A percentile compares a stretch with the other conserved stretches of the same genome.
phyloP scores from a whole-genome alignment of 2,113 vertebrate genomes.

The Thamnophis sirtalis region DNA sequence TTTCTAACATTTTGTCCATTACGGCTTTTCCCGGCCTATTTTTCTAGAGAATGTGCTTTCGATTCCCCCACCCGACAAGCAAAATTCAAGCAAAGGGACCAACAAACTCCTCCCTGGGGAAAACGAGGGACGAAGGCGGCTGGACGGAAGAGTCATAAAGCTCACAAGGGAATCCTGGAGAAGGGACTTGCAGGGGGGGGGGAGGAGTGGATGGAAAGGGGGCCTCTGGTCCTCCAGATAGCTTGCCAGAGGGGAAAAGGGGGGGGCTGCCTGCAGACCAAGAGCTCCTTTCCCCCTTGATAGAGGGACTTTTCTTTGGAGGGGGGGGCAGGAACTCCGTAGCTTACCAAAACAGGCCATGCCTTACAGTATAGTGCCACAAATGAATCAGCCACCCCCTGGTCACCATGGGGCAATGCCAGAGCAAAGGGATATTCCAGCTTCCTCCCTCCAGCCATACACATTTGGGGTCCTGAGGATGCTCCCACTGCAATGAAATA shows the following conservation, averaged over 20 bases:
- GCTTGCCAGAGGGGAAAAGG: not conserved
- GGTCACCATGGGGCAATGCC: not conserved
- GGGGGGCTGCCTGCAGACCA: not conserved
- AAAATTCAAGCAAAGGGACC: not conserved
- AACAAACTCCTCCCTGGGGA: not conserved
- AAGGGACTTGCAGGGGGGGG: not conserved
- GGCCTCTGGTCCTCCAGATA: not conserved
- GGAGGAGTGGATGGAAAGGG: fast-evolving
- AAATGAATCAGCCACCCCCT: not conserved
- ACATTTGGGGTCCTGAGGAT: not conserved
- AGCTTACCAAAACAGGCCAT: not conserved
- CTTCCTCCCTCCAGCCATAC: not conserved
- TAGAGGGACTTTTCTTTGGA: not conserved
- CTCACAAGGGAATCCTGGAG: not conserved
- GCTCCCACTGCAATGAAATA: not conserved
- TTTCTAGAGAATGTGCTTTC: not conserved
- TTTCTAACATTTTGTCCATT: no score
- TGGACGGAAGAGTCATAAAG: not conserved
- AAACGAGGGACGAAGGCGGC: not conserved
- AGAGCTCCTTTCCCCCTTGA: not conserved
- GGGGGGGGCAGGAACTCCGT: not conserved
- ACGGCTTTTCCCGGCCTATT: not conserved
- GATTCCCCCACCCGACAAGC: not conserved
- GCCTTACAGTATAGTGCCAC: not conserved
- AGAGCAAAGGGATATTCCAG: not conserved